Base-by-base conservation (phyloP, 2,888 invertebrate genomes). In the Autographa pulchrina region DNA sequence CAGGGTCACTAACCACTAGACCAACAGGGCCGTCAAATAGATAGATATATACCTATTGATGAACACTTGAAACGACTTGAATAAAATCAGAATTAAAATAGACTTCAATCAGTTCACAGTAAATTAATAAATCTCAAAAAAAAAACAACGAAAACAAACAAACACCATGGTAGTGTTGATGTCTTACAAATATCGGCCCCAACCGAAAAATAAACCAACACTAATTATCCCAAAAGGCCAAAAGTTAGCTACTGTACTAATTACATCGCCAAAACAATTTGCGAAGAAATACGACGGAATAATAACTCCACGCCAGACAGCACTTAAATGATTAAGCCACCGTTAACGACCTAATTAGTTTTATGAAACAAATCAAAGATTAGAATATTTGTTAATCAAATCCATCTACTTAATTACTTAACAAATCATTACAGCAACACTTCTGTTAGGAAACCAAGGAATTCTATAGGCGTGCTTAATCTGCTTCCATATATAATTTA, bases 291-390 rank as follows among this genome's bases (percentile, higher is more conserved):
- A 54, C 18, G 54, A 54, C 54, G 20, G 25, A 56, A 56, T 65
- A 35, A 56, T 43, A 41, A 65, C 61, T 38, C n/a, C 65, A 75
- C 70, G 71, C 59, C 65, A 61, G 60, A 32, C 61, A 48, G 48
- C 60, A 61, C 70, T 64, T 35, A 18, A 43, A 59, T 48, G 80
- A 77, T 77, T 75, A 72, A 75, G 77, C 65, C 72, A 72, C 67
- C 72, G 48, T 72, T 72, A 63, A 75, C 73, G 59, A 68, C 59
- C 80, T 63, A 72, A 78, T 74, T 74, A 48, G 62, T 71, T 82
- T 71, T 70, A 25, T 56, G 67, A 56, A 72, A 72, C 69, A 56
- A 67, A 68, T 72, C 68, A 68, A 62, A 70, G 31, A 70, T 59
- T 75, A 20, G 35, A 48, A 48, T 67, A 70, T 75, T 77, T 75